Evolutionary conservation across 1,140 invertebrate species (phyloP), one percentile per base, ranked within the genome.

Genomic region (Trachelipus rathkii): DNA sequence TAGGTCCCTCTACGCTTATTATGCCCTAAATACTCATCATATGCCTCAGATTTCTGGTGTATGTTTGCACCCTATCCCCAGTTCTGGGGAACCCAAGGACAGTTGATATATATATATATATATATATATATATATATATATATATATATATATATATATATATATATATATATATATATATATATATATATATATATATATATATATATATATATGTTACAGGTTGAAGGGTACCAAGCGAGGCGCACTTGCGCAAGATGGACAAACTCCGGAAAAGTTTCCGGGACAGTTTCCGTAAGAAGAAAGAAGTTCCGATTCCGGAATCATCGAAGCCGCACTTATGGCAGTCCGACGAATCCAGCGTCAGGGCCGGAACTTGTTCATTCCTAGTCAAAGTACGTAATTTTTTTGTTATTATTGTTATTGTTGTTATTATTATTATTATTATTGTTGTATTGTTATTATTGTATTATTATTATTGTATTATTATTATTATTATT

Each of bases 271-370:
- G 95, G 81, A 89, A 92, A 82, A 96, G 95, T 79, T 93, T 98
- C 85, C 90, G 95, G 75, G 94, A 97, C 84, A 95, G 93, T 73
- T 97, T 97, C 86, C 89, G 94, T 19, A 88, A 91, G 73, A 84
- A 84, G 78, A 94, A 93, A 75, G 76, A 79, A 53, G 75, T 69
- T n/a, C 78, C 72, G 44, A 87, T 93, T 44, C 92, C 93, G 0
- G 95, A 97, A 86, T 93, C 92, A 77, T 95, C 93, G 76, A 97
- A 98, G 85, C 95, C 95, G 11, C 95, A 97, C 85, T 94, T 96
- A 81, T 99, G 96, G 96, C 95, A 98, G 83, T 92, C 95, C n/a
- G 97, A 99, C 85, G 97, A 99, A 85, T 90, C 91, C 67, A 94
- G 95, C 71, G 97, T 99, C 2, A 88, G 96, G 53, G 92, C 93